Percentiles rank a stretch among this genome's conserved stretches.
Conservation (phyloP, 1,140 invertebrate species). For the Zaprionus gabonicus region DNA sequence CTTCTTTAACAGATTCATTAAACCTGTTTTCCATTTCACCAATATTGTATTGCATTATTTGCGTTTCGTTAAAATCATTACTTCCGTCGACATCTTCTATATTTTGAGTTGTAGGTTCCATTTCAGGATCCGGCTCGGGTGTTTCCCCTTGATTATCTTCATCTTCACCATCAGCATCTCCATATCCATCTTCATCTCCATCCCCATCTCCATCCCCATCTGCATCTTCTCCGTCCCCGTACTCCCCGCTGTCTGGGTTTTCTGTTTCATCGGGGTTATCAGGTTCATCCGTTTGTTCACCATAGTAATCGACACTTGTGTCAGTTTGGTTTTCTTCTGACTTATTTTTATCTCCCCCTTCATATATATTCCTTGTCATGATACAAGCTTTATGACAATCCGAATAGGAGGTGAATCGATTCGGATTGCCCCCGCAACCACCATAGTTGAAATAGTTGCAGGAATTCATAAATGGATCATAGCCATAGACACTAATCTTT, state of each 20-base stretch:
- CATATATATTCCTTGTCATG: neutral
- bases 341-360: no score
- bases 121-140: neutral
- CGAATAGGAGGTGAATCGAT: conserved; percentile 33
- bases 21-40: neutral
- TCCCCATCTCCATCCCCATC: no score
- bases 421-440: conserved; percentile 60
- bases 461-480: conserved; percentile 13
- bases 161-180: neutral
- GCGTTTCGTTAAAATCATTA: no score
- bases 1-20: neutral
- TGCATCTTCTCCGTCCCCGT: no score
- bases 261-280: no score
- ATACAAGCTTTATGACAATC: conserved; percentile 8
- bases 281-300: no score
- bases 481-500: conserved; percentile 7
- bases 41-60: neutral
- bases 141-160: neutral
- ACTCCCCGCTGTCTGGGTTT: no score
- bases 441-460: conserved; percentile 25
- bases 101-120: no score
- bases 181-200: no score
- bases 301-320: no score
- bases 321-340: no score
- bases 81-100: neutral